Evolutionary conservation across 2,113 vertebrate species (phyloP), one percentile per base, ranked within the genome.

Genomic region (Labeo catla): DNA sequence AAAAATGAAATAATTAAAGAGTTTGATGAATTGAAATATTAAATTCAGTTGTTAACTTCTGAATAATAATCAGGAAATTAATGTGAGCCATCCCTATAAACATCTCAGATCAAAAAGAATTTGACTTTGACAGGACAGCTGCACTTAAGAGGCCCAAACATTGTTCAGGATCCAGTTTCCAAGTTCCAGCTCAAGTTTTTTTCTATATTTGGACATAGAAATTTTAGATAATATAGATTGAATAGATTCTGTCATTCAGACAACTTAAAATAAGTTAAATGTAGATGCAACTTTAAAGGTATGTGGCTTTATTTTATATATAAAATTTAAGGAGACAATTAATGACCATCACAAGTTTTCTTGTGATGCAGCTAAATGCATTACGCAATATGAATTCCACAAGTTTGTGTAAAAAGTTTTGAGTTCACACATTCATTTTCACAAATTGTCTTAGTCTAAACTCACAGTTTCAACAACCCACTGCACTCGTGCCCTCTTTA

Each of bases 51-150:
- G 43, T 49, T 74, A 74, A 76, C 21, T 49, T 49, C 5, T 76
- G 11, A 49, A 15, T 50, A 76, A 12, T 12, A 74, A 43, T 43
- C 39, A 72, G 68, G 19, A 61, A 7, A 49, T 49, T 28, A 8
- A 11, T 72, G 0, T 78, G 83, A 88, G 73, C 86, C 9, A 81
- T 21, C 73, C 76, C 54, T 43, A 54, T 68, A 91, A 70, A 72
- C 45, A 16, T 88, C 87, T 76, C 0, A 86, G 86, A 85, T 90
- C 83, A 77, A 54, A 79, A 87, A 88, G 90, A 93, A 92, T 93
- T 92, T 91, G 89, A 86, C 83, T 78, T 84, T 50, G 92, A 94
- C 96, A 97, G 65, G 92, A 95, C 96, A 97, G 97, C 96, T 97
- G 97, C 92, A 76, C 86, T 47, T 86, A 43, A 83, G 23, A 72